Percentiles rank a stretch among this genome's conserved stretches.
phyloP scores from a whole-genome alignment of 2,113 vertebrate genomes.

The Chloropsis hardwickii region DNA sequence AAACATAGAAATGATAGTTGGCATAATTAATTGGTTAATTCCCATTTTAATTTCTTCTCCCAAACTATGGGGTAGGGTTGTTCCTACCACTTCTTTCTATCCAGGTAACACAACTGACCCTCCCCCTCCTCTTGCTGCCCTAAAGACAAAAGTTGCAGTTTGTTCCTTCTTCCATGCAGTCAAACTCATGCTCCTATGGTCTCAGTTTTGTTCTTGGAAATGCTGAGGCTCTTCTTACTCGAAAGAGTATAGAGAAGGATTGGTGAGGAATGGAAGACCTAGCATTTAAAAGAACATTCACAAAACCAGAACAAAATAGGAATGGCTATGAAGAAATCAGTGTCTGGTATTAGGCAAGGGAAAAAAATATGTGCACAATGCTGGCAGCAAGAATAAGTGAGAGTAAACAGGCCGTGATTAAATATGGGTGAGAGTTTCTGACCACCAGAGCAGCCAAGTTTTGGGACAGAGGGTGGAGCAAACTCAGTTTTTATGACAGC shows the following conservation, averaged over 20 bases:
- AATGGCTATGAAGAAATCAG: background rate
- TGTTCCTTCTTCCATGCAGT: background rate
- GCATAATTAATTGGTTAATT: background rate
- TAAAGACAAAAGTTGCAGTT: background rate
- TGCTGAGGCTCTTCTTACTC: background rate
- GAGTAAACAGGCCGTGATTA: fast-evolving
- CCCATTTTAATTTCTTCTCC: background rate
- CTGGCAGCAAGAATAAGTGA: background rate
- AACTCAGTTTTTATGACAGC: background rate
- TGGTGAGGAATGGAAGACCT: background rate
- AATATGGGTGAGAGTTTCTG: background rate
- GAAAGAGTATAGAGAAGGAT: background rate
- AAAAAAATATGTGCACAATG: background rate
- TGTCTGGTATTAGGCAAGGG: background rate
- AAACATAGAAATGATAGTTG: background rate
- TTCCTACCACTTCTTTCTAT: background rate
- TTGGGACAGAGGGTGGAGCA: background rate
- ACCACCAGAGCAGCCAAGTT: background rate
- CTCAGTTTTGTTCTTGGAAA: background rate
- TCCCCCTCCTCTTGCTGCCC: background rate
- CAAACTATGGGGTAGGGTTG: background rate
- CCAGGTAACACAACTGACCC: background rate
- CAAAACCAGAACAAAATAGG: background rate
- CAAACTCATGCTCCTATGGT: background rate
- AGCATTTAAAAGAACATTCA: background rate